Evolutionary conservation across 2,888 invertebrate genomes (phyloP), one percentile per base, ranked within the genome.

Genomic region (Rhingia campestris): DNA sequence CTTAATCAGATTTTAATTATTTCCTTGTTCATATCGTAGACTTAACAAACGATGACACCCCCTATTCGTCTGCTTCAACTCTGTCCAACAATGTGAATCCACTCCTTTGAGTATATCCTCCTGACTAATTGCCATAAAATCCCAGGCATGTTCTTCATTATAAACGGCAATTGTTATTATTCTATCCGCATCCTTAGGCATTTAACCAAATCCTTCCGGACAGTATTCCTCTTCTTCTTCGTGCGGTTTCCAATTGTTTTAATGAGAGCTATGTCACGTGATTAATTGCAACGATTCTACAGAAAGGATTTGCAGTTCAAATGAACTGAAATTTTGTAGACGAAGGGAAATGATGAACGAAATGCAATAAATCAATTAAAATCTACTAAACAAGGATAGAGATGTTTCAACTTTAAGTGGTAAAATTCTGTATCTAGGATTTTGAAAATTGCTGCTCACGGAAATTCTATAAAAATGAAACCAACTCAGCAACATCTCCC

Each of bases 241-340:
- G 4, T 59, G 59, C 53, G 64, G 9, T 61, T 66, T 45, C 4
- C 43, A 41, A 33, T 7, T 43, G 49, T 32, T 47, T 41, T 47
- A 64, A 43, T 51, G 39, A 66, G 39, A 30, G 45, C 37, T 59
- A 59, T 45, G 73, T 61, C 75, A 58, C 63, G 69, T 75, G 69
- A 81, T 70, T 75, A 75, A 81, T 75, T 69, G 66, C 59, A 9
- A 22, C 22, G 43, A 22, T 58, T n/a, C 1, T 22, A 2, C 22
- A 22, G 2, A 22, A 12, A 45, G 45, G 45, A 45, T 3, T 41
- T 41, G 10, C 12, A 45, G 30, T 33, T 33, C 12, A 54, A 54
- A 14, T 53, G 43, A 43, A 67, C 10, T n/a, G 3, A 4, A 0
- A 1, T 10, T 14, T 4, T 22, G 22, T 22, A 22, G 22, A 22